phyloP scores from a whole-genome alignment of 2,113 vertebrate species.

The Pongo pygmaeus region DNA sequence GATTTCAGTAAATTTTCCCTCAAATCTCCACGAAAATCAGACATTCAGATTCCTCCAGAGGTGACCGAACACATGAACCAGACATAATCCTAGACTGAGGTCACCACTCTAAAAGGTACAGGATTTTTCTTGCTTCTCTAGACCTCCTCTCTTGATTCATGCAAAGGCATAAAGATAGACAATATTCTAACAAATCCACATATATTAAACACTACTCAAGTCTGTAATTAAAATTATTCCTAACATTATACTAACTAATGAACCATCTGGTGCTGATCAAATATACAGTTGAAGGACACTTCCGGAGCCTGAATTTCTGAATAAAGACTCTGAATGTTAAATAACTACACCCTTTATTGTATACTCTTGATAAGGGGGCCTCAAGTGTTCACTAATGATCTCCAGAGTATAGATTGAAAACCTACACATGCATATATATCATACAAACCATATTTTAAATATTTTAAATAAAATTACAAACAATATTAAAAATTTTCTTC shows the following conservation, averaged over 20 bases:
- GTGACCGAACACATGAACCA: background rate
- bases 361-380: background rate
- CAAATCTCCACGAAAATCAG: background rate
- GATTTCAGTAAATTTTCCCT: background rate
- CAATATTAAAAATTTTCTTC: constrained; percentile 27
- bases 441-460: background rate
- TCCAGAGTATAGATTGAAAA: background rate
- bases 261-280: constrained; percentile 28
- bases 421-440: background rate
- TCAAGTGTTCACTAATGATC: background rate
- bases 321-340: background rate
- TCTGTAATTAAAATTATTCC: constrained; percentile 24
- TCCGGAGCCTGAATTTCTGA: background rate
- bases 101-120: background rate
- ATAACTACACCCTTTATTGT: background rate
- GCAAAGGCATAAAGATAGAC: background rate
- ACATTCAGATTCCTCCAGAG: background rate
- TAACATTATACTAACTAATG: constrained; percentile 49
- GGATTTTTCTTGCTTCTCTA: background rate
- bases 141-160: background rate
- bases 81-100: background rate
- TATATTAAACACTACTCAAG: background rate
- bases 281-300: background rate
- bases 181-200: background rate
- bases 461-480: background rate